Base-by-base conservation (phyloP, 1,140 invertebrate genomes). In the Chelonus insularis region DNA sequence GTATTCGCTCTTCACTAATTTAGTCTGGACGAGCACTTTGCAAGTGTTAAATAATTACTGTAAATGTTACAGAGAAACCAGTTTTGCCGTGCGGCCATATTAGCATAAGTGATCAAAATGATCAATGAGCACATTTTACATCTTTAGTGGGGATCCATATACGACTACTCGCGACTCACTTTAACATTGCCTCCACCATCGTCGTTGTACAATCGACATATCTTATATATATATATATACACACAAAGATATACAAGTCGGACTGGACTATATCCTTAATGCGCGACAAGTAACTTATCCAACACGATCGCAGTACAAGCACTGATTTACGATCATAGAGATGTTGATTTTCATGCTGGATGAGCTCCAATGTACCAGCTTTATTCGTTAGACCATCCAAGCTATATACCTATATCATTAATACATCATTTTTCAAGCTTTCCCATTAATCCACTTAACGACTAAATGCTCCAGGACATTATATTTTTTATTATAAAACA, bases 21-120 rank as follows among this genome's bases (percentile, higher is more conserved):
- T 51, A 75, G 36, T 47, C 58, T 43, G 18, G 23, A 73, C 71
- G 65, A 66, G 68, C 69, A 71, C 69, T 72, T 73, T 62, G 69
- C 68, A 68, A 76, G 76, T 75, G 76, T 71, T 70, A 78, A 78
- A 78, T 77, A 78, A 78, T 79, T 79, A 77, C 68, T 72, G 67
- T 52, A 65, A 66, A 68, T 67, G 67, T 32, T 51, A 57, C 14
- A 32, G 39, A 39, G 56, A 74, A 77, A 76, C 73, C 73, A 73
- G 74, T 76, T 76, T 67, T 62, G 43, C 63, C 60, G 63, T 55
- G 60, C 56, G 55, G 51, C 50, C 56, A 61, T 67, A 75, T 75
- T 74, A 75, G 72, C 75, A 75, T 76, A 75, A 75, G 64, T 73
- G 75, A 78, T 76, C 70, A 68, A 73, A 74, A 76, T 76, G 73